A percentile compares a stretch with the other conserved stretches of the same genome.
Conservation (phyloP, 2,113 vertebrate genomes). For the Pollimyrus isidori region DNA sequence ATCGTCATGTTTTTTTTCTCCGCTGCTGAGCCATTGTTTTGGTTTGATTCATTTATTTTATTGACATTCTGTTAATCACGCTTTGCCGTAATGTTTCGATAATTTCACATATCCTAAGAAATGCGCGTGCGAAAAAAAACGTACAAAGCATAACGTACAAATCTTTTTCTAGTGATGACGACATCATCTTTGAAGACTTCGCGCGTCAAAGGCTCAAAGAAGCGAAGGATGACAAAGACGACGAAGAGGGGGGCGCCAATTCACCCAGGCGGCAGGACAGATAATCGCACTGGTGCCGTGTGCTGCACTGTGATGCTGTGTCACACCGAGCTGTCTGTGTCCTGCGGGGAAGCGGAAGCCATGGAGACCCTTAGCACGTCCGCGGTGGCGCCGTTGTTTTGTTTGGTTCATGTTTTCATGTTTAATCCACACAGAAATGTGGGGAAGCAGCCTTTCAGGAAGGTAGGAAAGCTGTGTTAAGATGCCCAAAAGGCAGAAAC, state of each 20-base stretch:
- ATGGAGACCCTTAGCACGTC: constrained; percentile 42
- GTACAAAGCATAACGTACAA: not conserved
- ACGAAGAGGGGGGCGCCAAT: constrained; percentile 73
- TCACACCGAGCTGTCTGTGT: constrained; percentile 8
- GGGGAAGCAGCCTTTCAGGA: not conserved
- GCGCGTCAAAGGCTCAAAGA: constrained; percentile 86
- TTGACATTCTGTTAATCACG: not conserved
- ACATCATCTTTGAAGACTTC: constrained; percentile 94
- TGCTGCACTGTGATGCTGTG: constrained; percentile 29
- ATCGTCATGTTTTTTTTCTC: not conserved
- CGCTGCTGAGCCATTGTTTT: not conserved
- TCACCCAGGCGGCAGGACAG: constrained; percentile 74
- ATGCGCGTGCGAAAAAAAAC: not conserved
- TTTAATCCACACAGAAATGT: not conserved
- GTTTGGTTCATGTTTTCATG: constrained; percentile 49
- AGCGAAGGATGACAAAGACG: constrained; percentile 78
- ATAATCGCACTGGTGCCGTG: constrained; percentile 49
- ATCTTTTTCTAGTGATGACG: constrained; percentile 71
- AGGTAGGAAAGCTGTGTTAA: not conserved
- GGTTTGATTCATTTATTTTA: not conserved
- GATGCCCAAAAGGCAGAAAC: not conserved
- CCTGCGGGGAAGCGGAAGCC: not conserved
- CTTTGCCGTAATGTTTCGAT: not conserved
- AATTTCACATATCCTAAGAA: not conserved
- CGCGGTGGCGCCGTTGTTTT: constrained; percentile 52